Base-by-base conservation (phyloP, 2,113 vertebrate species). In the Paramormyrops kingsleyae region DNA sequence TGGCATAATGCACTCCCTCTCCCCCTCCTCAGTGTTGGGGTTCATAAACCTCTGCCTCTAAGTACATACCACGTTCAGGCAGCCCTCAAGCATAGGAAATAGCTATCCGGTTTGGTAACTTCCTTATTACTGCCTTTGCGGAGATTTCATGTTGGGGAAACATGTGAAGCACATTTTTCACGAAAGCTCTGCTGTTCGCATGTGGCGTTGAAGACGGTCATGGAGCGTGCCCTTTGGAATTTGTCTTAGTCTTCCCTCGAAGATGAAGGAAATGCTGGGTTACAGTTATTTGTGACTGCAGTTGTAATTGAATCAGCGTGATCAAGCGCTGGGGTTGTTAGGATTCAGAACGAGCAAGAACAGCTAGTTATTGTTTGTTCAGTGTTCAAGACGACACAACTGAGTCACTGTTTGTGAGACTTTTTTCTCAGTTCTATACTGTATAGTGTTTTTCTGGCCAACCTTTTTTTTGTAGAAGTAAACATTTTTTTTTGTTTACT, bases 71-170 rank as follows among this genome's bases (percentile, higher is more conserved):
- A 47, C 49, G 42, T 19, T 52, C n/a, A 35, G 31, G n/a, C 27
- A 39, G 85, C 49, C 27, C 85, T 87, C 50, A 87, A 52, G 50
- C 47, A 9, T 87, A 87, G 50, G 85, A 87, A 53, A 53, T 87
- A 87, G 47, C 85, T 87, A 15, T 87, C 27, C 31, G 27, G n/a
- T 87, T 87, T 42, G 49, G 44, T 84, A 84, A 84, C 83, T 84
- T 84, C 83, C 83, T 84, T 84, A 47, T 47, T 80, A n/a, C 83
- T 13, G 83, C 39, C 39, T 44, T 84, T 21, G 21, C 44, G 47
- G 39, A 47, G 83, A 84, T 84, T 42, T n/a, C 83, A 47, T n/a
- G 44, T 84, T 46, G 44, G 49, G 27, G 31, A 87, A 52, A 87
- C 50, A 87, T 47, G 27, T 10, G 49, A 87, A 27, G 50, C 31